Conservation (phyloP, 1,140 invertebrate genomes). For the Solenopsis fugax region DNA sequence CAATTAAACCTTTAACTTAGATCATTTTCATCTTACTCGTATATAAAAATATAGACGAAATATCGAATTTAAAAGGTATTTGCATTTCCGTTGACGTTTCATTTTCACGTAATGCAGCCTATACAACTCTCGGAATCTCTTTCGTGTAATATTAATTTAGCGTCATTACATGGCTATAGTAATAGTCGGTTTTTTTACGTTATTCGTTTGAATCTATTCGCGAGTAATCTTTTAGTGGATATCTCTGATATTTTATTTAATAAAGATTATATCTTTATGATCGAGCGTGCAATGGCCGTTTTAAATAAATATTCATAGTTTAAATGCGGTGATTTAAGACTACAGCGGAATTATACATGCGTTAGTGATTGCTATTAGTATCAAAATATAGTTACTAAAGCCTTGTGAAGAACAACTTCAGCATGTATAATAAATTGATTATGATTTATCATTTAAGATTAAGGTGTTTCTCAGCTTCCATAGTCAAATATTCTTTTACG, state of each 20-base stretch:
- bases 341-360: slow-evolving; percentile 60
- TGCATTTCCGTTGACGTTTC: slow-evolving; percentile 60
- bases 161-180: not conserved
- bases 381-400: not conserved
- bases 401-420: slow-evolving; percentile 2
- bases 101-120: slow-evolving; percentile 38
- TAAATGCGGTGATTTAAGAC: slow-evolving; percentile 44
- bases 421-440: not conserved
- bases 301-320: slow-evolving; percentile 60
- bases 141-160: slow-evolving; percentile 34
- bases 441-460: slow-evolving; percentile 19
- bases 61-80: slow-evolving; percentile 76
- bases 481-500: slow-evolving; percentile 16
- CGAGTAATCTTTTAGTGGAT: slow-evolving; percentile 21
- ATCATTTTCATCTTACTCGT: slow-evolving; percentile 76
- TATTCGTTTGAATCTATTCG: slow-evolving; percentile 9
- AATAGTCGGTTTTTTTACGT: slow-evolving; percentile 29
- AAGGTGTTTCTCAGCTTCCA: not conserved
- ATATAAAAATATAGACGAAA: slow-evolving; percentile 67
- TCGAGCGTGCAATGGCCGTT: slow-evolving; percentile 81
- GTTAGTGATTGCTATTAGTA: slow-evolving; percentile 6
- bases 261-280: slow-evolving; percentile 66
- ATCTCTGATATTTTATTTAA: slow-evolving; percentile 53
- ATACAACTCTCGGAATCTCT: slow-evolving; percentile 7
- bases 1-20: slow-evolving; percentile 77